A percentile compares a stretch with the other conserved stretches of the same genome.
Conservation (phyloP, 2,888 invertebrate genomes). For the Dendrolimus pini region DNA sequence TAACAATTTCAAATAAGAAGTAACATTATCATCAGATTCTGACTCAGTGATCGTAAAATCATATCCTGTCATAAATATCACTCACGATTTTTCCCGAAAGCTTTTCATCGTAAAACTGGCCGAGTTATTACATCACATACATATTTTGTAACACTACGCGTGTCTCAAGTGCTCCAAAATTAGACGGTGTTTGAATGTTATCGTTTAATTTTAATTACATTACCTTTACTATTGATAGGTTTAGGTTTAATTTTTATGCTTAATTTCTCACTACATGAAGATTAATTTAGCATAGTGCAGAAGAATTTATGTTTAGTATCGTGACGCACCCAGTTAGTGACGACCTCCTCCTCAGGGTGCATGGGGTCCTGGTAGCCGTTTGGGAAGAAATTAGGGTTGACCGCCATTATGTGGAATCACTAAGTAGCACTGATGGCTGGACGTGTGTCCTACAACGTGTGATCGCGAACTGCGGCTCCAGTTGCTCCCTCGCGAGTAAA, state of each 20-base stretch:
- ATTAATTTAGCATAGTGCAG: not conserved
- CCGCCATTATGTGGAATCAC: conserved; percentile 49
- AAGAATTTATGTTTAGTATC: not conserved
- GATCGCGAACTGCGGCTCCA: conserved; percentile 66
- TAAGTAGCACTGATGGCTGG: conserved; percentile 31
- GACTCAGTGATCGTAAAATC: conserved; percentile 4
- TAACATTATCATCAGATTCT: not conserved
- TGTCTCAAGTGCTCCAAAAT: conserved; percentile 53
- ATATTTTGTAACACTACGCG: conserved; percentile 60
- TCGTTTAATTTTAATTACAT: not conserved
- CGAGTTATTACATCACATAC: conserved; percentile 63
- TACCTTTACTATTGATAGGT: conserved; percentile 11
- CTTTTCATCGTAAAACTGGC: conserved; percentile 33
- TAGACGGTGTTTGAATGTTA: conserved; percentile 38
- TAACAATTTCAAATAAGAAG: not conserved
- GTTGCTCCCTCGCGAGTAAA: conserved; percentile 61
- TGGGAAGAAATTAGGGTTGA: conserved; percentile 71
- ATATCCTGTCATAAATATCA: conserved; percentile 21
- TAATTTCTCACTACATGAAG: not conserved
- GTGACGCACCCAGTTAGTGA: conserved; percentile 77
- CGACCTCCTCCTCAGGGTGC: conserved; percentile 77
- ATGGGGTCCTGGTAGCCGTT: conserved; percentile 72
- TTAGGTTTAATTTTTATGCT: conserved; percentile 14
- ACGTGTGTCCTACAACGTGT: conserved; percentile 58
- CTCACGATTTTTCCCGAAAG: conserved; percentile 34